Conservation (phyloP, 2,797 vertebrate species). For the Aplochiton taeniatus region DNA sequence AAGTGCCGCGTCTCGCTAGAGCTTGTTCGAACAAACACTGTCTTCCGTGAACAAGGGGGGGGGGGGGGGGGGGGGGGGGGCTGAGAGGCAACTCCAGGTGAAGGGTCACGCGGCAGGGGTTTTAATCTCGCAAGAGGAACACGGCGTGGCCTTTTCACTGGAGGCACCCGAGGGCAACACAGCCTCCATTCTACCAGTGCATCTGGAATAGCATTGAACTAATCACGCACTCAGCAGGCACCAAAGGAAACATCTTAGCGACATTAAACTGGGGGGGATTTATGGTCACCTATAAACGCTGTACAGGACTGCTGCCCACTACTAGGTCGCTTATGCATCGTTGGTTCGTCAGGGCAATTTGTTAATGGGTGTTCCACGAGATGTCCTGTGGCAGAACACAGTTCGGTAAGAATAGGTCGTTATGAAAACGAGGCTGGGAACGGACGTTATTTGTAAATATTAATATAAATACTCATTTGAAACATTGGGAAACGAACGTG, state of each 20-base stretch:
- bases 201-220: slow-evolving; percentile 57
- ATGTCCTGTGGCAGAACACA: no score
- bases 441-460: background rate
- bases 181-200: slow-evolving; percentile 41
- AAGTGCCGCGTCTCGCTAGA: slow-evolving; percentile 61
- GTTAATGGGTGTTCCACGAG: slow-evolving; percentile 32
- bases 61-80: slow-evolving; percentile 43
- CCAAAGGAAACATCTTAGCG: slow-evolving; percentile 59
- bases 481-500: no score
- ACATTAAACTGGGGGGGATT: slow-evolving; percentile 67
- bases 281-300: slow-evolving; percentile 59
- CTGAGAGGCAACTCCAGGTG: slow-evolving; percentile 42
- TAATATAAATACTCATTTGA: no score
- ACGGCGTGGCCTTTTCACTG: slow-evolving; percentile 46
- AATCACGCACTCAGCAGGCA: slow-evolving; percentile 55
- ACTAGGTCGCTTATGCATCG: slow-evolving; percentile 36
- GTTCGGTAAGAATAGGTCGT: slow-evolving; percentile 24
- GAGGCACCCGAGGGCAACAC: slow-evolving; percentile 35
- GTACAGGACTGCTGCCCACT: slow-evolving; percentile 39
- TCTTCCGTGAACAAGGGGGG: slow-evolving; percentile 52
- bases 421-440: slow-evolving; percentile 16
- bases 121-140: slow-evolving; percentile 57
- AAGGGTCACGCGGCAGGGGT: slow-evolving; percentile 55
- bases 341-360: slow-evolving; percentile 58
- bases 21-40: slow-evolving; percentile 70